Evolutionary conservation across 2,797 vertebrate genomes (phyloP).

Genomic region (Sebastolobus alascanus): DNA sequence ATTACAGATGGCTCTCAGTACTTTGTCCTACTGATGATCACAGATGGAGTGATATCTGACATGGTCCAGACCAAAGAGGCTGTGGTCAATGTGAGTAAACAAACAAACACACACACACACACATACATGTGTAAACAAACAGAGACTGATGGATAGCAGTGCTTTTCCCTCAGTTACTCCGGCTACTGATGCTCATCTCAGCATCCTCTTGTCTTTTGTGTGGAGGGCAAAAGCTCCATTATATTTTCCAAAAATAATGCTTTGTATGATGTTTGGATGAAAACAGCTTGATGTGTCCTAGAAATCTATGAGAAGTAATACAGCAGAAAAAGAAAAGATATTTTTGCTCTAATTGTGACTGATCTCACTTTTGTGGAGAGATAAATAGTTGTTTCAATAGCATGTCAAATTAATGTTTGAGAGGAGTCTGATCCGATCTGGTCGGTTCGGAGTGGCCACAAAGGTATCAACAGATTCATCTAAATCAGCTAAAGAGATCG

Average conservation of each 20-base stretch:
- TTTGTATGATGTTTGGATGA: constrained; percentile 13
- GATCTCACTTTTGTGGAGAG: neutral
- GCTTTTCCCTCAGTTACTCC: constrained; percentile 8
- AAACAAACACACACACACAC: constrained; percentile 25
- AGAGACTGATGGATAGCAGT: constrained; percentile 2
- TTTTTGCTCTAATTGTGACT: neutral
- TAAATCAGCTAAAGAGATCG: too few species aligned
- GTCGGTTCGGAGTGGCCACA: neutral
- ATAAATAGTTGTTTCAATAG: constrained; percentile 6
- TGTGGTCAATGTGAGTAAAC: constrained; percentile 80
- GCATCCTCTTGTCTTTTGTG: neutral
- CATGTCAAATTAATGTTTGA: constrained; percentile 5
- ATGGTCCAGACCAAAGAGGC: constrained; percentile 85
- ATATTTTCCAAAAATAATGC: constrained; percentile 1
- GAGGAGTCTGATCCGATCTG: constrained; percentile 1
- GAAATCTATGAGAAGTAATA: neutral
- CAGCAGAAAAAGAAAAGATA: neutral
- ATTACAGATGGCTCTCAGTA: constrained; percentile 84
- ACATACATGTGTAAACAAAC: neutral
- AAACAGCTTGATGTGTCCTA: neutral
- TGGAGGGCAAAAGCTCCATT: neutral
- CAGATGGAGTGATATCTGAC: constrained; percentile 84
- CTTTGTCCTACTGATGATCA: constrained; percentile 84
- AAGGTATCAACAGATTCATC: too few species aligned
- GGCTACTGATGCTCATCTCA: constrained; percentile 1